Evolutionary conservation across 2,113 vertebrate genomes (phyloP), one percentile per base, ranked within the genome.

Genomic region (Sapajus apella): DNA sequence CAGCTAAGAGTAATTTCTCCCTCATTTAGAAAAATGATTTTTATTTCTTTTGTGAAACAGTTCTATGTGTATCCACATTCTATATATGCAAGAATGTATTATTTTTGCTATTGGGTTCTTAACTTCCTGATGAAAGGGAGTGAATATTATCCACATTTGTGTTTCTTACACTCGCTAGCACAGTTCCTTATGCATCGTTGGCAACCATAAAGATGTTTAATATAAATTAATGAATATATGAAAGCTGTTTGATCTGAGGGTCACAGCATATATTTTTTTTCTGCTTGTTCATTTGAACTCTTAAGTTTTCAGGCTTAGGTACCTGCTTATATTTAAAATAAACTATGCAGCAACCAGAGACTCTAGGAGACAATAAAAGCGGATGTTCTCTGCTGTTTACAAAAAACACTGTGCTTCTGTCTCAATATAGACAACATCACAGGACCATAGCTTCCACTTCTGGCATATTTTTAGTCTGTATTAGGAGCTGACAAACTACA

Each of bases 241-340:
- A 85, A 87, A 50, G 16, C 72, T 68, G 37, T 72, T 88, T 94
- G 66, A 73, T 72, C 6, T 58, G 45, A 93, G 4, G 58, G n/a
- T 37, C 25, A 80, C 3, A 43, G 37, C 50, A 76, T 79, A 58
- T n/a, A 5, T 37, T 92, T 87, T 92, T 88, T 88, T 47, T 84
- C 27, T 94, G 37, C 55, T 17, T 88, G 11, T 83, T 87, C 89
- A 88, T 91, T 94, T 88, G 40, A 91, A 91, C 30, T 95, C 7
- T 89, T 64, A 94, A 47, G 82, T 32, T 91, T 45, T 76, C 90
- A 20, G 23, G 6, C 43, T 92, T 83, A 87, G 37, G 8, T 81
- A 2, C 64, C 64, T 45, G n/a, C 11, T 72, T 81, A 40, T 88
- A 80, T 75, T 90, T 90, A 90, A 84, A 90, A 68, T 73, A 94